These are phyloP conservation scores for Philonicus albiceps DNA, from an alignment of 2,888 invertebrate species.

Conservation along the genomic window DNA sequence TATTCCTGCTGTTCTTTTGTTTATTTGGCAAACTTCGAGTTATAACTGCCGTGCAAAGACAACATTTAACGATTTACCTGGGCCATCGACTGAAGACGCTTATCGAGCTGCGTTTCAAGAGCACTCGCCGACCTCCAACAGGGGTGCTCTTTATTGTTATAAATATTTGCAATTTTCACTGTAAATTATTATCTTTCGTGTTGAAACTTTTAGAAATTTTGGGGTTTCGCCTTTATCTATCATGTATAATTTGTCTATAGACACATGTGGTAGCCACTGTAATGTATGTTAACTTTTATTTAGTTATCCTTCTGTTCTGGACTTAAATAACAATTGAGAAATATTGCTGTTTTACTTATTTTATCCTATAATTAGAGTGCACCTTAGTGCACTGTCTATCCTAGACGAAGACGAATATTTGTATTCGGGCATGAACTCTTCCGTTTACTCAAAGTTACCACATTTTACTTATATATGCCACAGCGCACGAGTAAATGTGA, in stretches of 20 bases:
- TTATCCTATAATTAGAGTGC: no score
- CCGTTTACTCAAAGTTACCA: no score
- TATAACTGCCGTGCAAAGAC: slow-evolving; percentile 39
- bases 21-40: slow-evolving; percentile 39
- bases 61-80: slow-evolving; percentile 32
- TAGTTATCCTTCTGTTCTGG: not conserved
- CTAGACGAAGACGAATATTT: no score
- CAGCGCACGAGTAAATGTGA: no score
- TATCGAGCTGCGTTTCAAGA: not conserved
- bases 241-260: not conserved
- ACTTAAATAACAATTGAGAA: no score
- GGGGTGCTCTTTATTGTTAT: not conserved
- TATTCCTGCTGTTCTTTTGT: slow-evolving; percentile 39
- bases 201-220: not conserved
- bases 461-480: no score
- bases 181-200: not conserved
- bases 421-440: no score
- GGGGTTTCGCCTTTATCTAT: not conserved
- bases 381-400: no score
- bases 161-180: not conserved
- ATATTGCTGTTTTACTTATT: no score
- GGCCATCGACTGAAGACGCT: slow-evolving; percentile 1
- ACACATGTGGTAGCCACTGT: not conserved
- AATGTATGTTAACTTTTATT: not conserved
- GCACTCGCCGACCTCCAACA: not conserved